Evolutionary conservation across 2,113 vertebrate species (phyloP), one percentile per base, ranked within the genome.

Genomic region (Gallinago jamesoni): DNA sequence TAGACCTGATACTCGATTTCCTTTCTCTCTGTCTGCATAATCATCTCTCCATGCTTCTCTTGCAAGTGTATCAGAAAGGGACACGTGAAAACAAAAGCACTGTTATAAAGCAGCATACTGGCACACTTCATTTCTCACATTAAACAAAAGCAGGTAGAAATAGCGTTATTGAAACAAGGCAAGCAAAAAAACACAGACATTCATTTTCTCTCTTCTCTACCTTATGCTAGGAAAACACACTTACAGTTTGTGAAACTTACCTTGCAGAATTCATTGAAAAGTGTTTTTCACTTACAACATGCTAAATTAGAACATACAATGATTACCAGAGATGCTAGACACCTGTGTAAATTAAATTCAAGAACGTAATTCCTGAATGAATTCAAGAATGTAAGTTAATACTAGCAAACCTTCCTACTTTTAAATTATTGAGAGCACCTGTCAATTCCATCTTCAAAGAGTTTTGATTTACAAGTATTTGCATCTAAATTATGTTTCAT

Each of bases 381-480:
- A 84, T 59, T 84, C 56, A 85, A 81, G 59, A 94, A 88, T 9
- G 68, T 87, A 94, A 93, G 33, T 37, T 93, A 96, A 91, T 62
- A 68, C 57, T 19, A 87, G 39, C 59, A 91, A 73, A 62, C 41
- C 48, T 84, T 89, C 48, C 43, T 21, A 67, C 82, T 22, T 87
- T 74, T 94, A 91, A 95, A 88, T 80, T 78, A 92, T 30, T 74
- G 64, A 94, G 8, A 88, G 28, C 57, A 89, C 18, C 37, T 53
- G 68, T 7, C 55, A 77, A 63, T 52, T 93, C 50, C 19, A 84
- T 41, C 64, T 85, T 90, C 63, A 59, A 73, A 66, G 50, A 88
- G 67, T 68, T 87, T 50, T 88, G 67, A 91, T 95, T 96, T 93
- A 68, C 74, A 94, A 93, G 53, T 87, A 94, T 93, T 93, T 95